Conservation (phyloP, 2,888 invertebrate species). For the Leucozona laternaria region DNA sequence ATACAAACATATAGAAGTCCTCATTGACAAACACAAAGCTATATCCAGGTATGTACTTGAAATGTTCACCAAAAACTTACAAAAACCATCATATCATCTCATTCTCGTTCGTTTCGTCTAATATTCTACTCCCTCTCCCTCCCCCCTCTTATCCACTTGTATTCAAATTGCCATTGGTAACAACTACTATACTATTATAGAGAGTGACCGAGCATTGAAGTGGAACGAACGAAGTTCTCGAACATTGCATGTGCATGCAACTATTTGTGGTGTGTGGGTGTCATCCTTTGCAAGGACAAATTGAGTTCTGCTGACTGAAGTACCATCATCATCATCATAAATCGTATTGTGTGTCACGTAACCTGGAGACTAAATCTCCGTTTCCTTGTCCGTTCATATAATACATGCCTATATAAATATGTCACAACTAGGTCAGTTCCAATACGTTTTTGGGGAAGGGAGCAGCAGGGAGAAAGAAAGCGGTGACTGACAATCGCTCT, state of each 20-base stretch:
- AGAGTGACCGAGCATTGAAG: conserved; percentile 53
- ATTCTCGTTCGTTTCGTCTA: neutral
- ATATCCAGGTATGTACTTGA: too few relatives aligned
- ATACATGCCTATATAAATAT: neutral
- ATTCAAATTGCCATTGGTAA: conserved; percentile 47
- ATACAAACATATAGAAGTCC: conserved; percentile 33
- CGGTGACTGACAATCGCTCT: conserved; percentile 17
- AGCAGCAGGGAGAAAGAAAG: neutral
- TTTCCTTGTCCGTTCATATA: conserved; percentile 13
- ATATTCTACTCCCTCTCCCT: neutral
- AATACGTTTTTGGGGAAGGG: conserved; percentile 5
- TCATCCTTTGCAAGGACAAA: conserved; percentile 66
- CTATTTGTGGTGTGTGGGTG: conserved; percentile 36
- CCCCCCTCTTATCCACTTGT: neutral
- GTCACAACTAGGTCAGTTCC: conserved; percentile 64
- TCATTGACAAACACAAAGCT: conserved; percentile 55
- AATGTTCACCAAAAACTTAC: conserved; percentile 43
- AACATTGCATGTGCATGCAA: conserved; percentile 40
- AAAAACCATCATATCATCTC: conserved; percentile 4
- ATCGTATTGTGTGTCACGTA: conserved; percentile 72
- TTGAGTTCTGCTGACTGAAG: conserved; percentile 63
- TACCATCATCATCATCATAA: conserved; percentile 67
- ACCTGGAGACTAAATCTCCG: conserved; percentile 49
- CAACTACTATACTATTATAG: conserved; percentile 2
- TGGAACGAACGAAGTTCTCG: conserved; percentile 55